A percentile compares a stretch with the other conserved stretches of the same genome.
Evolutionary conservation across 1,140 invertebrate genomes (phyloP).

Genomic region (Bombus picipes): DNA sequence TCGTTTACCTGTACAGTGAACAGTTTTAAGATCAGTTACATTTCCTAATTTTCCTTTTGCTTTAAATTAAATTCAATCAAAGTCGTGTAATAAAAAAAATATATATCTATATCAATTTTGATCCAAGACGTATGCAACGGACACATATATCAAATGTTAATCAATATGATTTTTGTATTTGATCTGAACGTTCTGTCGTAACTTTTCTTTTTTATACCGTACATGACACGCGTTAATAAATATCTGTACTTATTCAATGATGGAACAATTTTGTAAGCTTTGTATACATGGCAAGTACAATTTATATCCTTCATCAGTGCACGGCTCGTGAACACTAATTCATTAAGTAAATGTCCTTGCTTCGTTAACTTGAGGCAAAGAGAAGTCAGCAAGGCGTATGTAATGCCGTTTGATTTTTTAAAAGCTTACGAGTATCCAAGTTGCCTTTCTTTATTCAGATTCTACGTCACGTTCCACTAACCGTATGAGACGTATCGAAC

Average conservation of each 20-base stretch:
- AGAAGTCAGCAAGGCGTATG: not conserved
- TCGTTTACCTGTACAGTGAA: too few relatives aligned
- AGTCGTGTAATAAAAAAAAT: too few relatives aligned
- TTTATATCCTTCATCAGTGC: not conserved
- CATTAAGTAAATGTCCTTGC: not conserved
- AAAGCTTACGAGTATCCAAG: not conserved
- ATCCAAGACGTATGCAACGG: not conserved
- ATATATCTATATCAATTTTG: too few relatives aligned
- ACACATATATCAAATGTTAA: not conserved
- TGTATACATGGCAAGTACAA: not conserved
- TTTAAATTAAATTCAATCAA: too few relatives aligned
- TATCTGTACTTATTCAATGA: not conserved
- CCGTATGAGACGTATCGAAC: not conserved
- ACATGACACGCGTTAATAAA: not conserved
- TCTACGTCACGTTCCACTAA: not conserved
- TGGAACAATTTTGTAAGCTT: too few relatives aligned
- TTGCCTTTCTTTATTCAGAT: not conserved
- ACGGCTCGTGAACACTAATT: not conserved
- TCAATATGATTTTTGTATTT: not conserved
- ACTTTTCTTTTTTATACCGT: not conserved
- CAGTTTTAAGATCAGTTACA: too few relatives aligned
- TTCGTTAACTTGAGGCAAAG: not conserved
- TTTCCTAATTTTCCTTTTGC: too few relatives aligned
- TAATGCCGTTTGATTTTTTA: not conserved
- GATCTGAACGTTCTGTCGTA: not conserved